Evolutionary conservation across 2,888 invertebrate genomes (phyloP), one percentile per base, ranked within the genome.

Genomic region (Cynaeus angustus): DNA sequence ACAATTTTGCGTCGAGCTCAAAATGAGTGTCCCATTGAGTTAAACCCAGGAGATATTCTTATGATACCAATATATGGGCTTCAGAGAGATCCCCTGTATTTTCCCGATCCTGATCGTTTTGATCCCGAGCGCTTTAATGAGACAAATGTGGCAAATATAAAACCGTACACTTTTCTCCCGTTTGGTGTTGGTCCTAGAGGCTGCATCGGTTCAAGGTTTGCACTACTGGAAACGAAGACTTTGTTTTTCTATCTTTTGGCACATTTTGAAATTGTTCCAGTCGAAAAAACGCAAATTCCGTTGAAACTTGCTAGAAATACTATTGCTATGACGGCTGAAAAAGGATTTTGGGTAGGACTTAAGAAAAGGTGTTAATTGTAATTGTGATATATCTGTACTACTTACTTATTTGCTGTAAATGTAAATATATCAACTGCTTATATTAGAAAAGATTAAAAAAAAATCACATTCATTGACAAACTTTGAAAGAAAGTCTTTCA

Each of bases 181-280:
- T 83, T 83, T 71, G 82, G 82, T 1, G 7, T 89, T 0, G 91
- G 91, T 2, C 90, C 88, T 0, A 86, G 91, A 65, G 89, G 87
- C 76, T 91, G 91, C 74, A 88, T 91, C 58, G 91, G 90, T 0
- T 79, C 75, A 9, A 73, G 81, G 75, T 83, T 82, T 70, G 82
- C 81, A 0, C 37, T 77, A 3, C 46, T 78, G 21, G 77, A 78
- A 70, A 62, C 61, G 2, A 79, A 78, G 71, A 59, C 66, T 5
- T 28, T 73, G 6, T 72, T 79, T 12, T 74, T 75, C 41, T 59
- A 77, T 43, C 10, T 79, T 9, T 30, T 78, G 45, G 30, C 52
- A 0, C 43, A 67, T 7, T 78, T 76, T 61, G 72, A 75, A 26
- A 62, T 79, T 41, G 70, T 74, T 16, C 73, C 74, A 3, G 72